These are phyloP conservation scores for Tychaedon coryphoeus DNA, from an alignment of 2,113 vertebrate species.

Conservation along the genomic window DNA sequence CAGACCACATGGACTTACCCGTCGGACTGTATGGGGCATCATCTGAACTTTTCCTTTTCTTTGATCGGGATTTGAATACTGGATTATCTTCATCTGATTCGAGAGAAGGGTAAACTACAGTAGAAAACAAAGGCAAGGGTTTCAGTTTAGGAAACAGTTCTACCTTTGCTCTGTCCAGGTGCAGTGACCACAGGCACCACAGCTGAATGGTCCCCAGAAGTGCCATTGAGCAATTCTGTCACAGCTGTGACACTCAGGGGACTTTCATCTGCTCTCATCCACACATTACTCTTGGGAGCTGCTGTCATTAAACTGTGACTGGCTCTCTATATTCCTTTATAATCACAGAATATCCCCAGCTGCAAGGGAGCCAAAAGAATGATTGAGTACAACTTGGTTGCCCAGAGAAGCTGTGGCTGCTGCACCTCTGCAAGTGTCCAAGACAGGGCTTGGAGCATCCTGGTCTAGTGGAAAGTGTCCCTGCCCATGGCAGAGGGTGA, in stretches of 20 bases:
- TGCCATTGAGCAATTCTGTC: not conserved
- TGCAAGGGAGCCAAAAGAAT: not conserved
- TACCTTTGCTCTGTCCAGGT: not conserved
- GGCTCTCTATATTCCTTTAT: not conserved
- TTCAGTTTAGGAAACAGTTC: not conserved
- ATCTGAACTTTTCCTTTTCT: slow-evolving; percentile 96
- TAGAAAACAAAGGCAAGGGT: not conserved
- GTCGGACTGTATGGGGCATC: slow-evolving; percentile 97
- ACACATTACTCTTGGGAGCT: not conserved
- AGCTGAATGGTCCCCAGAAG: not conserved
- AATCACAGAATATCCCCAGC: not conserved
- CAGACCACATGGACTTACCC: slow-evolving; percentile 69
- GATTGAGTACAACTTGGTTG: fast-evolving
- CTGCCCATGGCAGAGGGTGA: not conserved
- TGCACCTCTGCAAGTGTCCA: not conserved
- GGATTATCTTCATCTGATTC: slow-evolving; percentile 98
- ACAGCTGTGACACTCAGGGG: not conserved
- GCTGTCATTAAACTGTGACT: not conserved
- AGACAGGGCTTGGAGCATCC: not conserved
- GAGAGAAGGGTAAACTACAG: slow-evolving; percentile 92
- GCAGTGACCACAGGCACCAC: not conserved
- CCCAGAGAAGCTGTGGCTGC: not conserved
- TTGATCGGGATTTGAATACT: slow-evolving; percentile 98
- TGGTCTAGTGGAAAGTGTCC: not conserved
- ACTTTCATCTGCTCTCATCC: not conserved